These are phyloP conservation scores for Pithys albifrons DNA, from an alignment of 2,113 vertebrate genomes.

Conservation along the genomic window DNA sequence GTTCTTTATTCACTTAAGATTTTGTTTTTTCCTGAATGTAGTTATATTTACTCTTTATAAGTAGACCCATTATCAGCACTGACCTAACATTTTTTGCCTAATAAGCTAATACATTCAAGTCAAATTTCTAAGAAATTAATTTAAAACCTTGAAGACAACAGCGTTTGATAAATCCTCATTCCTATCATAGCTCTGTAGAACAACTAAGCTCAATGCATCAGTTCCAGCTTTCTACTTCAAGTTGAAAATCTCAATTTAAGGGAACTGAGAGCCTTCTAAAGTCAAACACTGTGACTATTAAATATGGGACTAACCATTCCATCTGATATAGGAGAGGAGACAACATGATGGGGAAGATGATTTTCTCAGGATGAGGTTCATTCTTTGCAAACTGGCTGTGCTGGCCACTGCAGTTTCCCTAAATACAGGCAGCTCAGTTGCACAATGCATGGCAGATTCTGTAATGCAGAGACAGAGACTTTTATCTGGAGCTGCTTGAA, in stretches of 20 bases:
- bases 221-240: background rate
- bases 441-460: background rate
- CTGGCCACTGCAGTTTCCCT: background rate
- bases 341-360: background rate
- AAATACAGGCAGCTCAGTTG: background rate
- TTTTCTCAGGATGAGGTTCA: background rate
- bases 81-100: background rate
- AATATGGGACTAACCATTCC: background rate
- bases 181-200: background rate
- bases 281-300: background rate
- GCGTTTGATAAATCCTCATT: background rate
- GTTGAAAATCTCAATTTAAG: background rate
- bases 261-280: background rate
- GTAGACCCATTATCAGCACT: background rate
- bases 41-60: background rate
- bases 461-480: background rate
- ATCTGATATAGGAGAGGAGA: background rate
- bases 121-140: background rate
- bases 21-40: background rate
- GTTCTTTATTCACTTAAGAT: background rate
- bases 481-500: background rate
- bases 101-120: background rate
- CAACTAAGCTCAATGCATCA: background rate
- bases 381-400: background rate
- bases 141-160: background rate